Evolutionary conservation across 2,888 invertebrate species (phyloP), one percentile per base, ranked within the genome.

Genomic region (Seira musarum): DNA sequence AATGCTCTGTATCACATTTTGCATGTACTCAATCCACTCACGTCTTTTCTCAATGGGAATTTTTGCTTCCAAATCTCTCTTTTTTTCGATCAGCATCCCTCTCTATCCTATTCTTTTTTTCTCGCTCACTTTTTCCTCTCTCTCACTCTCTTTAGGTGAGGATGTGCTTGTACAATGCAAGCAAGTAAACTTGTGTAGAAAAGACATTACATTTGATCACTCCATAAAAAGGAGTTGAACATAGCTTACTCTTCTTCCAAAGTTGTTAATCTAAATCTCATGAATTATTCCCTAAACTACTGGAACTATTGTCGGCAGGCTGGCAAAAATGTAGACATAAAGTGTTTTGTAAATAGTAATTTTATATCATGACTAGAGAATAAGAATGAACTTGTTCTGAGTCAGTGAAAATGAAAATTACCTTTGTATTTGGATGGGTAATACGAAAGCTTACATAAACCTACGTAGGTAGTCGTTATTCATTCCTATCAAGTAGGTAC

Each of bases 231-330:
- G 17, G 17, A 13, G 53, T 53, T 53, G 53, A 53, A 53, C 53
- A 53, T 53, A 53, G 53, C 53, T 53, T 53, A n/a, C 53, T 53
- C 53, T 53, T 17, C 17, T 53, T 53, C 53, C 53, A 53, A 53
- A n/a, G 53, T 17, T 53, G 53, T 53, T 53, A 53, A 53, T 53
- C 53, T 53, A 53, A 53, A 53, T 53, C 53, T 53, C 53, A 53
- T 53, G 53, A 53, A 53, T 53, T 53, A 53, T 53, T 53, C 53
- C 53, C 15, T 53, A 53, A 53, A 53, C 30, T 30, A 53, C 17
- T 53, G n/a, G 17, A 53, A 53, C 53, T 40, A n/a, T 70, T 60
- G 70, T 70, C 70, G 70, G 70, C 70, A 30, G 70, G 70, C 70
- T 70, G 70, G 61, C 70, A 70, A 70, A 35, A 69, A 53, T 53